Evolutionary conservation across 2,888 invertebrate genomes (phyloP), one percentile per base, ranked within the genome.

Genomic region (Chelonus formosanus): DNA sequence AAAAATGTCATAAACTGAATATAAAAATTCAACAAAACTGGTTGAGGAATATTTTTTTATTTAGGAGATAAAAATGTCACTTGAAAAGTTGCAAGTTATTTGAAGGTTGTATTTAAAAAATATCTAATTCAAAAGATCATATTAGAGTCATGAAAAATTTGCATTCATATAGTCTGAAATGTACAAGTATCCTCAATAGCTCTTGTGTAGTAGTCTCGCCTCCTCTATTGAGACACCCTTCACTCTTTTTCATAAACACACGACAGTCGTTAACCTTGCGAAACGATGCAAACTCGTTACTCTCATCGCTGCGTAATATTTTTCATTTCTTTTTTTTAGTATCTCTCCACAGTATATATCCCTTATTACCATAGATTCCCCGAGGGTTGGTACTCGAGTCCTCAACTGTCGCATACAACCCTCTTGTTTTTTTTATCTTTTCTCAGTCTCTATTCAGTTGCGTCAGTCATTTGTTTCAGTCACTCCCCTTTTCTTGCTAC

Each of bases 301-400:
- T 53, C 43, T 56, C 52, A 54, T 61, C 47, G 47, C 50, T 63
- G 40, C n/a, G 56, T 56, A 52, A 34, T 31, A 31, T 62, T 47
- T 45, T 52, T 32, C 48, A 43, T 40, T 57, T 52, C 48, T 34
- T 43, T 35, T 5, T 34, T 40, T 34, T 32, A 20, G 36, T 31
- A 45, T 36, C 52, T 40, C 32, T 44, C 57, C 47, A n/a, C 34
- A 52, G 56, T 44, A 54, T 36, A 50, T 45, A n/a, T 50, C 63
- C 55, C 68, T 70, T 68, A 70, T 70, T 69, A 69, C 64, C 70
- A 61, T 58, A 52, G 57, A 63, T 63, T 65, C 67, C 58, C 54
- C 20, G 62, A 66, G 66, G 60, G 63, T 67, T 61, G 66, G 50
- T 53, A 70, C 71, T 72, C 50, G 70, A 72, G 71, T 70, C 72